Base-by-base conservation (phyloP, 1,140 invertebrate genomes). In the Apis cerana region DNA sequence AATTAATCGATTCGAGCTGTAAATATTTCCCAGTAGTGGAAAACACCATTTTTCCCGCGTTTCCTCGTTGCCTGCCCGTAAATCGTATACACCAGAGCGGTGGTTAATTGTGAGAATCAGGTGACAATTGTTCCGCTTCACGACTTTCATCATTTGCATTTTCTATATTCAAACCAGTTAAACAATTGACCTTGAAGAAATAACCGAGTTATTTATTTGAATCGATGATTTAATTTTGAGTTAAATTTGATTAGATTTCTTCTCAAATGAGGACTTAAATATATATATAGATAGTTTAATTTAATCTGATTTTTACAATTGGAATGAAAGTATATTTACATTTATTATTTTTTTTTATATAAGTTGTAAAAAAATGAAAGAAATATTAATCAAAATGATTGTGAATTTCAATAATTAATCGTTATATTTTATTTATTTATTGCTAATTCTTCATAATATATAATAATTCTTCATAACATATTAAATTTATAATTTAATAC, bases 21-120 rank as follows among this genome's bases (percentile, higher is more conserved):
- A 27, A n/a, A 61, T 59, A 69, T 78, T 78, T 59, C 67, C 50
- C 58, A 21, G 23, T 54, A 48, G 10, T 27, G n/a, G 11, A 80
- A 77, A 83, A 52, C 13, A n/a, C 75, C 21, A 67, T 71, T 70
- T 82, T 82, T 54, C 75, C 65, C 52, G 56, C 50, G 80, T 76
- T 76, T 75, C 80, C 74, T 70, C 75, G 56, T 64, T 56, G 50
- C 48, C 70, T 27, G 8, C 15, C n/a, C 23, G 75, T 48, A 81
- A 84, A 78, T 82, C 68, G 62, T 75, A 68, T 79, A 69, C 65
- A 17, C n/a, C 62, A 70, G 80, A 61, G 59, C 64, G 43, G 13
- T 21, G 15, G 64, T 27, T 64, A 78, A 88, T 85, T 88, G 84
- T 88, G 87, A 88, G 87, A 88, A 88, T 88, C 72, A 33, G 75